Conservation (phyloP, 92 coral and sea anemone species). For the Epizoanthus scotinus region DNA sequence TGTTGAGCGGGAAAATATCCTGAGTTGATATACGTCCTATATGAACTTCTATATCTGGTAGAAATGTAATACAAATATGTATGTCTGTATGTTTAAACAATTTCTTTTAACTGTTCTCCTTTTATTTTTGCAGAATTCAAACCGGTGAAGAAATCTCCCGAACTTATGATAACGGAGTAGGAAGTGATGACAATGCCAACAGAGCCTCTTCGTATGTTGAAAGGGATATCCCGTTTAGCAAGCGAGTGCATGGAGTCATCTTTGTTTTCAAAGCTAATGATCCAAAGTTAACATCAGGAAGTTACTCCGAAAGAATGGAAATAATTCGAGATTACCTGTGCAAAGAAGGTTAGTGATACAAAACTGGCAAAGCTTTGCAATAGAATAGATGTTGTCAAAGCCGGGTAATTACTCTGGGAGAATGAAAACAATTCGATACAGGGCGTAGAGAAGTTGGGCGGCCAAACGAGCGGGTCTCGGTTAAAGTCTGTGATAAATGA, state of each 20-base stretch:
- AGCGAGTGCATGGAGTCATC: constrained; percentile 68
- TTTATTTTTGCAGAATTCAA: constrained; percentile 47
- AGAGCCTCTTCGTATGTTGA: background rate
- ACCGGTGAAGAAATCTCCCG: constrained; percentile 55
- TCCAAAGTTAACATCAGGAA: constrained; percentile 54
- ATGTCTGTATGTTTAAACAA: background rate
- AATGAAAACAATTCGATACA: constrained; percentile 62
- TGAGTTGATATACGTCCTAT: too few species aligned
- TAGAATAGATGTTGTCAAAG: background rate
- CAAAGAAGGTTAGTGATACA: constrained; percentile 57
- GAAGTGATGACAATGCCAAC: background rate
- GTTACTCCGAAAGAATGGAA: constrained; percentile 55
- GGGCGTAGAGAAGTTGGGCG: too few species aligned
- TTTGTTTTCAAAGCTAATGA: constrained; percentile 76
- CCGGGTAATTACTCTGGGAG: constrained; percentile 51
- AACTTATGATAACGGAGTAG: constrained; percentile 16
- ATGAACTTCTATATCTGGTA: too few species aligned
- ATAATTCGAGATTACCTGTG: constrained; percentile 69
- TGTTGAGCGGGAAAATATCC: too few species aligned
- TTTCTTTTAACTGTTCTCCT: background rate
- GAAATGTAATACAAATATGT: too few species aligned
- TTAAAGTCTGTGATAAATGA: too few species aligned
- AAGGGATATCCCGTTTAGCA: constrained; percentile 41
- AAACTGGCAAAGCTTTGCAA: too few species aligned
- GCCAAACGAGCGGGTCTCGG: too few species aligned